Evolutionary conservation across 92 coral and sea anemone genomes (phyloP).

Genomic region (Virgularia gustaviana): DNA sequence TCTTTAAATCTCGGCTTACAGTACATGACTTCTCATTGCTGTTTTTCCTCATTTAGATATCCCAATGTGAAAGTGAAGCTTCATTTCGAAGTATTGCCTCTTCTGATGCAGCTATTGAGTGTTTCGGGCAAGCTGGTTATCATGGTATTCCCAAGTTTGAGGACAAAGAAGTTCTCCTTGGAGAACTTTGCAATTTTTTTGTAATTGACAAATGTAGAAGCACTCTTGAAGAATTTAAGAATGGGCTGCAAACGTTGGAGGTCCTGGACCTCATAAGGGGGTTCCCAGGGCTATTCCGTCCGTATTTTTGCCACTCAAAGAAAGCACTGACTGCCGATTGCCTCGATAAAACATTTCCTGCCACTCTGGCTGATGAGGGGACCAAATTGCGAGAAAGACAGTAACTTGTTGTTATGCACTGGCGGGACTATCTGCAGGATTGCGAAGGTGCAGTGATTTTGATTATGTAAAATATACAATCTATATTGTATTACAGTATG

Average conservation of each 20-base stretch:
- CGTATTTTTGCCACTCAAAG: neutral
- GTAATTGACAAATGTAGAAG: slow-evolving; percentile 8
- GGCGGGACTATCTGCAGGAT: slow-evolving; percentile 10
- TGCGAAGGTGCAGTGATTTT: neutral
- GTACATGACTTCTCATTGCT: no score
- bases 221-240: neutral
- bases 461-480: neutral
- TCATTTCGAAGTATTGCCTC: neutral
- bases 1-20: no score
- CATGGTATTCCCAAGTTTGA: slow-evolving; percentile 10
- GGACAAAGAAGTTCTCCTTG: neutral
- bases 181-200: slow-evolving; percentile 12
- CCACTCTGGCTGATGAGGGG: neutral
- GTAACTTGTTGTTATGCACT: slow-evolving; percentile 1
- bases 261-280: neutral
- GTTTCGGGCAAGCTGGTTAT: slow-evolving; percentile 25
- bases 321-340: slow-evolving; percentile 3
- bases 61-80: neutral
- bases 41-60: neutral
- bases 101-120: slow-evolving; percentile 12
- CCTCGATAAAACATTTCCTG: neutral
- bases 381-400: neutral
- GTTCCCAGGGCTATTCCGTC: neutral
- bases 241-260: neutral
- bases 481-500: neutral